Conservation (phyloP, 2,888 invertebrate genomes). For the Beris chalybata region DNA sequence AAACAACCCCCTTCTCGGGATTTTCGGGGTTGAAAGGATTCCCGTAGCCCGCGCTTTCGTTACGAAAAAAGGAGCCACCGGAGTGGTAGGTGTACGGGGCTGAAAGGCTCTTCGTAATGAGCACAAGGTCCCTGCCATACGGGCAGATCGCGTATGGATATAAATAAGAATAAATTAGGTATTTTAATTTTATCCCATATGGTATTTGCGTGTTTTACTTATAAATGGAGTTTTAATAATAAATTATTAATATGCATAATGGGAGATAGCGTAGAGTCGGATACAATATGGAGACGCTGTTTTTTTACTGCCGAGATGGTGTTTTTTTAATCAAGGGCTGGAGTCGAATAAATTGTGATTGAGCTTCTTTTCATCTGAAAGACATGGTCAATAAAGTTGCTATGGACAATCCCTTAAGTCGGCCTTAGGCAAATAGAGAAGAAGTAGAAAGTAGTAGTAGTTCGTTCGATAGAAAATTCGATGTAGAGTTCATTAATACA, state of each 20-base stretch:
- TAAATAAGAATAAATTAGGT: conserved; percentile 38
- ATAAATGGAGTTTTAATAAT: conserved; percentile 38
- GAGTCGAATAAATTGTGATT: too few relatives aligned
- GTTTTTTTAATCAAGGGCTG: too few relatives aligned
- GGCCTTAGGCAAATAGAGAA: too few relatives aligned
- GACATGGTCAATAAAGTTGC: too few relatives aligned
- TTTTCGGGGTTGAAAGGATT: not conserved
- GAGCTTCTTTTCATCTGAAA: too few relatives aligned
- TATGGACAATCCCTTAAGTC: too few relatives aligned
- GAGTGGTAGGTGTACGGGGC: not conserved
- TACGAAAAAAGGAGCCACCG: not conserved
- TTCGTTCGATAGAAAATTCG: too few relatives aligned
- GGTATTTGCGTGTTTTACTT: conserved; percentile 36
- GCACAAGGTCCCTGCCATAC: not conserved
- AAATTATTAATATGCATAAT: conserved; percentile 38
- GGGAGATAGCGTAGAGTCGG: conserved; percentile 9
- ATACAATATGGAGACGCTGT: not conserved
- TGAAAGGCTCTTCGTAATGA: not conserved
- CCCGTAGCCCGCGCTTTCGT: not conserved
- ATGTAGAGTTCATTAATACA: too few relatives aligned
- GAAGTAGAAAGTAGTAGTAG: too few relatives aligned
- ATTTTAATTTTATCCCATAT: conserved; percentile 37
- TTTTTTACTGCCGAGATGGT: too few relatives aligned
- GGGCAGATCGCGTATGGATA: conserved; percentile 30
- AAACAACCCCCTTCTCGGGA: conserved; percentile 11